Conservation (phyloP, 1,140 invertebrate species). For the Aphelinus atriplicis region DNA sequence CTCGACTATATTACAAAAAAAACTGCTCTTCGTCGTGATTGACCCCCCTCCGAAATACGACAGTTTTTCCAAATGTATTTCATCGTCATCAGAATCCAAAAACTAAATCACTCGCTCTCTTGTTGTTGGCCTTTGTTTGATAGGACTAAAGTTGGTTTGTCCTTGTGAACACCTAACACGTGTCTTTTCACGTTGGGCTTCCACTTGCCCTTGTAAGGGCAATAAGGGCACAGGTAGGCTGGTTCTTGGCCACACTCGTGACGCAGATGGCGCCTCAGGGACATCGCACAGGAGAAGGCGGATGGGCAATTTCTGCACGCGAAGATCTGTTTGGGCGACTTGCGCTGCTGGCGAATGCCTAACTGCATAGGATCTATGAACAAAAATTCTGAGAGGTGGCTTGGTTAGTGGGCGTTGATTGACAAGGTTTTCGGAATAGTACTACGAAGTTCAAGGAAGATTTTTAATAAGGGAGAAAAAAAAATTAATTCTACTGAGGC, state of each 20-base stretch:
- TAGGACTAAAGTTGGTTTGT: slow-evolving; percentile 44
- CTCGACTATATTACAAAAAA: no score
- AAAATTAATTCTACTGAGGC: no score
- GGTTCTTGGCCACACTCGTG: slow-evolving; percentile 74
- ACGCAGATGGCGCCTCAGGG: slow-evolving; percentile 68
- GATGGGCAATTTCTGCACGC: slow-evolving; percentile 57
- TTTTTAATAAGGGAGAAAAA: no score
- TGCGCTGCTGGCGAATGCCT: neutral
- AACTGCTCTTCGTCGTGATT: no score
- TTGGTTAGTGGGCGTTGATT: neutral
- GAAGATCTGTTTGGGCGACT: neutral
- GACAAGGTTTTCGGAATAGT: no score
- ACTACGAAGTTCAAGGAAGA: no score
- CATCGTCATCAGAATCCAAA: no score
- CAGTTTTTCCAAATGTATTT: no score
- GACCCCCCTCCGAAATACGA: no score
- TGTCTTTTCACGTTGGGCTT: slow-evolving; percentile 59
- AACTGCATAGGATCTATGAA: slow-evolving; percentile 4
- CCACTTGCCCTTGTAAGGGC: slow-evolving; percentile 65
- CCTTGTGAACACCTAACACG: slow-evolving; percentile 54
- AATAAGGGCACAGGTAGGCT: slow-evolving; percentile 69
- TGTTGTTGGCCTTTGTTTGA: no score
- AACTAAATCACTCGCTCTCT: no score
- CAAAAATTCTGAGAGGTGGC: neutral
- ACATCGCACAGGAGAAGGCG: slow-evolving; percentile 66